Conservation (phyloP, 2,113 vertebrate species). For the Microtus ochrogaster region DNA sequence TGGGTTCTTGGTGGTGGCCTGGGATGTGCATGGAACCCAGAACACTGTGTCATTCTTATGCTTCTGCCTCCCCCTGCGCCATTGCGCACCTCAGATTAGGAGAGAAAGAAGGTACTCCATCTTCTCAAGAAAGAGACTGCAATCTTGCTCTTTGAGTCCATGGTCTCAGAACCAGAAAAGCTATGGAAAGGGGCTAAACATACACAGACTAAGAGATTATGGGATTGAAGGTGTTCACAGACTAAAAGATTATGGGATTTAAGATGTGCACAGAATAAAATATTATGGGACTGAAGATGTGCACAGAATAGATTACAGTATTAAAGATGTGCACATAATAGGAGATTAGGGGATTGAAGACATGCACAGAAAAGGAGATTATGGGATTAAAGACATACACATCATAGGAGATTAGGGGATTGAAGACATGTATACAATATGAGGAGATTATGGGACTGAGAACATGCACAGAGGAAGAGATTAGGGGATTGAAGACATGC, state of each 20-base stretch:
- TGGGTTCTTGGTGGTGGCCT: neutral
- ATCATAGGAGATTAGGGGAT: accelerated
- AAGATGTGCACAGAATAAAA: too few relatives aligned
- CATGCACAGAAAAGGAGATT: too few relatives aligned
- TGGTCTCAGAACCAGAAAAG: constrained; percentile 16
- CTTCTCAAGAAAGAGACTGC: neutral
- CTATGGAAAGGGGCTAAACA: neutral
- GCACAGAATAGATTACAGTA: too few relatives aligned
- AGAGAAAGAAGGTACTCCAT: neutral
- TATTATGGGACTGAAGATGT: too few relatives aligned
- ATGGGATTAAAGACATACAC: too few relatives aligned
- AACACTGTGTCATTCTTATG: neutral
- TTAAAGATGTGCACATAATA: too few relatives aligned
- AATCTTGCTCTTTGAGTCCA: neutral
- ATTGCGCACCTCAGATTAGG: neutral
- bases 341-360: too few relatives aligned
- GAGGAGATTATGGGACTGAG: accelerated
- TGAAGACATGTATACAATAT: too few relatives aligned
- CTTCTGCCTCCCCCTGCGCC: neutral
- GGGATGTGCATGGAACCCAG: neutral
- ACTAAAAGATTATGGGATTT: too few relatives aligned
- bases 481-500: too few relatives aligned
- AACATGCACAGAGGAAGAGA: accelerated
- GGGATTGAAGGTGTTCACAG: neutral
- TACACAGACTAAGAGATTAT: neutral